These are phyloP conservation scores for Anser brachyrhynchus DNA, from an alignment of 2,113 vertebrate genomes.

Conservation along the genomic window DNA sequence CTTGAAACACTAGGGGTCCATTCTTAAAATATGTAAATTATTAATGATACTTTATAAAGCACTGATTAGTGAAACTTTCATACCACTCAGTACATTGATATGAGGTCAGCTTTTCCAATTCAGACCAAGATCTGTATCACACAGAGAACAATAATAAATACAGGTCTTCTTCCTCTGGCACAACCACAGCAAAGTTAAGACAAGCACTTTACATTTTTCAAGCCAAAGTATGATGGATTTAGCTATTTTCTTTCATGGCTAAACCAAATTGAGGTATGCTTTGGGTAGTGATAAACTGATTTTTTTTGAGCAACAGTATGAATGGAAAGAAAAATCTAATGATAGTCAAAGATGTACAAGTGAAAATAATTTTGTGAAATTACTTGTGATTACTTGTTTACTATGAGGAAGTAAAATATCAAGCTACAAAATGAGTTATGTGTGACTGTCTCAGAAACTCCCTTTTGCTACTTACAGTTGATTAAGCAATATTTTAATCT, in stretches of 20 bases:
- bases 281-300: neutral
- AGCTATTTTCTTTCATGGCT: neutral
- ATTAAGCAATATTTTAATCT: neutral
- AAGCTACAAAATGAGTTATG: neutral
- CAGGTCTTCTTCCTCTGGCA: neutral
- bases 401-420: neutral
- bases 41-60: slow-evolving; percentile 1
- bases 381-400: neutral
- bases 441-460: neutral
- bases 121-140: neutral
- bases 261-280: neutral
- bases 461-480: neutral
- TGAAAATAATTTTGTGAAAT: neutral
- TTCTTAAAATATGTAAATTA: slow-evolving; percentile 21
- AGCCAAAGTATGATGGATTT: neutral
- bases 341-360: neutral
- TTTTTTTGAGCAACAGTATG: neutral
- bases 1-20: neutral
- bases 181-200: neutral
- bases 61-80: neutral
- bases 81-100: neutral
- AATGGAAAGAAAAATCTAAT: neutral
- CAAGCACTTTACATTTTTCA: neutral
- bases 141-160: neutral
- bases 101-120: neutral